Percentiles rank a stretch among this genome's conserved stretches.
phyloP scores from a whole-genome alignment of 2,888 invertebrate genomes.

The Malthinus flaveolus region DNA sequence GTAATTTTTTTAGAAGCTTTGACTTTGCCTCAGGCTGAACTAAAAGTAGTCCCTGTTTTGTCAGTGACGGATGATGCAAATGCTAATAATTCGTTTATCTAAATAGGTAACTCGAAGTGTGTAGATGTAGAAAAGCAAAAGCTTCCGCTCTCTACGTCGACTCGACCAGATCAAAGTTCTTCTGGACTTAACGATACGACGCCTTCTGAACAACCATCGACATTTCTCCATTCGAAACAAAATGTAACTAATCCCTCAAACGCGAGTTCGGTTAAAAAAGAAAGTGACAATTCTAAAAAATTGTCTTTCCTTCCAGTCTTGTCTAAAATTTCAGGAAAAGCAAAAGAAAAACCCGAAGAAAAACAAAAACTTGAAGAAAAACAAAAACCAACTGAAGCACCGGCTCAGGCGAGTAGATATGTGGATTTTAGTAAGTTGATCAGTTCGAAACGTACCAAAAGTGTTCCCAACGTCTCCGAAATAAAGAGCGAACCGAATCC shows the following conservation, averaged over 20 bases:
- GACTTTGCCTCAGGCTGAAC: too few relatives aligned
- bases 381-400: not conserved
- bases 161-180: too few relatives aligned
- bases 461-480: not conserved
- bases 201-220: too few relatives aligned
- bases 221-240: not conserved
- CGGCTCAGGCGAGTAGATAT: not conserved
- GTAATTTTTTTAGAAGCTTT: too few relatives aligned
- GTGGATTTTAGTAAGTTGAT: constrained; percentile 8
- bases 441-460: not conserved
- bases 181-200: too few relatives aligned
- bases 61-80: too few relatives aligned
- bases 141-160: too few relatives aligned
- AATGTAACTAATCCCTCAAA: not conserved
- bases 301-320: not conserved
- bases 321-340: not conserved
- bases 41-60: too few relatives aligned
- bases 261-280: not conserved
- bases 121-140: not conserved
- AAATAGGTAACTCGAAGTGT: not conserved
- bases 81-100: not conserved
- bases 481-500: too few relatives aligned
- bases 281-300: not conserved
- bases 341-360: not conserved
- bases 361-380: constrained; percentile 4